Conservation (phyloP, 2,113 vertebrate genomes). For the Cololabis saira region DNA sequence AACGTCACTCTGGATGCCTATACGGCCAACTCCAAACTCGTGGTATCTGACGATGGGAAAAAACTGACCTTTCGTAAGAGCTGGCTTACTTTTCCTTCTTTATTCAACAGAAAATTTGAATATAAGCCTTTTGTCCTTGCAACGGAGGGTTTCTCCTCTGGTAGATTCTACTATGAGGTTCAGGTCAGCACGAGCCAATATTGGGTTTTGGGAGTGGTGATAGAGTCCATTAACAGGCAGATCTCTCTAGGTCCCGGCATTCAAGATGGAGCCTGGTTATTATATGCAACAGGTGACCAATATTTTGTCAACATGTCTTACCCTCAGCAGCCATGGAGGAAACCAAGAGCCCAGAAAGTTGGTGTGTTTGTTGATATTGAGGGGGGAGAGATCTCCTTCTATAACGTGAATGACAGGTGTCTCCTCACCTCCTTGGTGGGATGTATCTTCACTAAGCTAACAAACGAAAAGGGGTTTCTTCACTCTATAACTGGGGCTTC, state of each 20-base stretch:
- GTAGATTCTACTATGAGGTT: constrained; percentile 58
- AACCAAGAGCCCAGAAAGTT: not conserved
- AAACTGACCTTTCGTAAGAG: accelerated
- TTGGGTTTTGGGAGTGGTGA: constrained; percentile 43
- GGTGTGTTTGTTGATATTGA: constrained; percentile 58
- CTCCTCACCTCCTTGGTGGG: constrained; percentile 22
- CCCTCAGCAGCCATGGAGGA: too few species aligned
- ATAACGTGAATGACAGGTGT: constrained; percentile 21
- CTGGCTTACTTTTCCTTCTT: accelerated
- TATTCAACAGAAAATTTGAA: not conserved
- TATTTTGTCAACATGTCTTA: too few species aligned
- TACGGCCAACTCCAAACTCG: not conserved
- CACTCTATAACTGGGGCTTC: not conserved
- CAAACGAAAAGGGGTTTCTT: not conserved
- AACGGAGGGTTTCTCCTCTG: constrained; percentile 42
- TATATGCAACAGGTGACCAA: accelerated
- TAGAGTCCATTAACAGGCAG: constrained; percentile 14
- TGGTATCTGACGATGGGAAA: constrained; percentile 19
- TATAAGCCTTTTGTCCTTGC: not conserved
- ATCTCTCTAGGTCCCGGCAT: accelerated
- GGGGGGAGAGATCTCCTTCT: constrained; percentile 48
- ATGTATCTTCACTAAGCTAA: constrained; percentile 30
- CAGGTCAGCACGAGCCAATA: not conserved
- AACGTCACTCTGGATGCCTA: constrained; percentile 33
- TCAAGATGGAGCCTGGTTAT: not conserved